phyloP scores from a whole-genome alignment of 2,113 vertebrate genomes.

The Anser cygnoides region DNA sequence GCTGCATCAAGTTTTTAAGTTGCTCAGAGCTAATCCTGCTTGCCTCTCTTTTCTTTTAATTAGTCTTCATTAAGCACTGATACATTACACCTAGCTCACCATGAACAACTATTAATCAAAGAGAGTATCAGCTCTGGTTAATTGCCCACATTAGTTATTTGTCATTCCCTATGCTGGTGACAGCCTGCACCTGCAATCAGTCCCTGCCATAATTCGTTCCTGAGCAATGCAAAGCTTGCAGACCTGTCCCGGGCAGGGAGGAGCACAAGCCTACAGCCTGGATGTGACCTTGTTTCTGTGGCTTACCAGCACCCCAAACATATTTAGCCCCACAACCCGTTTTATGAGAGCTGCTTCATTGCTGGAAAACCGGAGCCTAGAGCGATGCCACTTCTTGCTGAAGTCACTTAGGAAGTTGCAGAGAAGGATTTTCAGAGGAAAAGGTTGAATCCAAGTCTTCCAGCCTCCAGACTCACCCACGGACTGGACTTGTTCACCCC shows the following conservation, averaged over 20 bases:
- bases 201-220: background rate
- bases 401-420: background rate
- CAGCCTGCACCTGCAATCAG: background rate
- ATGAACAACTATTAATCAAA: background rate
- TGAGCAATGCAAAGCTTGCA: background rate
- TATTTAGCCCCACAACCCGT: background rate
- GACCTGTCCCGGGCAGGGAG: background rate
- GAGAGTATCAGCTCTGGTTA: background rate
- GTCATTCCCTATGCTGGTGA: background rate
- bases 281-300: accelerated
- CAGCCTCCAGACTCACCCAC: background rate
- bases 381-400: accelerated
- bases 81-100: background rate
- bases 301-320: background rate
- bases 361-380: background rate
- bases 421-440: background rate
- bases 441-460: background rate
- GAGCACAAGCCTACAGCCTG: background rate
- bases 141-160: background rate
- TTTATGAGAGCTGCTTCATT: background rate
- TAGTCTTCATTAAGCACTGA: background rate
- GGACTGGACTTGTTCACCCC: background rate
- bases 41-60: background rate
- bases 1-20: background rate
- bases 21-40: background rate